Percentiles rank a stretch among this genome's conserved stretches.
Conservation (phyloP, 2,888 invertebrate species). For the Thysanoteuthis rhombus region DNA sequence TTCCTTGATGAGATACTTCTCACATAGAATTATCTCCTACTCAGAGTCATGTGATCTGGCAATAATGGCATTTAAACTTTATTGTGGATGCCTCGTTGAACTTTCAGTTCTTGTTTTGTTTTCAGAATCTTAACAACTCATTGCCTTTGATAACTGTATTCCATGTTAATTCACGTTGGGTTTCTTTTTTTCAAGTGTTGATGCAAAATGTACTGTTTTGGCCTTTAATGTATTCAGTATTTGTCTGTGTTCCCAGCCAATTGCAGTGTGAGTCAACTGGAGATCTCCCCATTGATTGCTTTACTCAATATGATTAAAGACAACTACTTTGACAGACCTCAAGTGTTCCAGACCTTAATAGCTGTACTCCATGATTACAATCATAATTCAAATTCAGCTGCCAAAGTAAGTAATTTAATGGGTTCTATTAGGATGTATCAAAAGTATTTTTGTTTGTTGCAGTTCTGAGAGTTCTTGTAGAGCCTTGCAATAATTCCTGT, state of each 20-base stretch:
- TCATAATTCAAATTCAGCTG: slow-evolving; percentile 25
- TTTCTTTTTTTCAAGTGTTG: neutral
- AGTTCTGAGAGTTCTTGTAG: too few relatives aligned
- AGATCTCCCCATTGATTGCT: slow-evolving; percentile 40
- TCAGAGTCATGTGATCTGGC: too few relatives aligned
- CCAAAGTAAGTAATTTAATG: neutral
- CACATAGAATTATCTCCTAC: too few relatives aligned
- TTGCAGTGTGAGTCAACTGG: neutral
- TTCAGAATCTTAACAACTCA: neutral
- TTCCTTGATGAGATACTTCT: too few relatives aligned
- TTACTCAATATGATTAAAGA: slow-evolving; percentile 44
- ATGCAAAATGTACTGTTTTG: too few relatives aligned
- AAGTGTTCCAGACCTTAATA: slow-evolving; percentile 44
- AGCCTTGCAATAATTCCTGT: too few relatives aligned
- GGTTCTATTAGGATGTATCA: too few relatives aligned
- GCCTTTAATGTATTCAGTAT: neutral
- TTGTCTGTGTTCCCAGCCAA: neutral
- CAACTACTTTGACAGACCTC: slow-evolving; percentile 37
- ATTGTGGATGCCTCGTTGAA: too few relatives aligned
- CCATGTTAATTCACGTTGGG: neutral
- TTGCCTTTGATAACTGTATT: neutral
- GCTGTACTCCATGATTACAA: slow-evolving; percentile 49
- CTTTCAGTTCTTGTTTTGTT: too few relatives aligned
- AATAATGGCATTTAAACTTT: too few relatives aligned
- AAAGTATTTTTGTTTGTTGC: too few relatives aligned